Evolutionary conservation across 2,888 invertebrate species (phyloP), one percentile per base, ranked within the genome.

Genomic region (Lepeophtheirus nordmannii): DNA sequence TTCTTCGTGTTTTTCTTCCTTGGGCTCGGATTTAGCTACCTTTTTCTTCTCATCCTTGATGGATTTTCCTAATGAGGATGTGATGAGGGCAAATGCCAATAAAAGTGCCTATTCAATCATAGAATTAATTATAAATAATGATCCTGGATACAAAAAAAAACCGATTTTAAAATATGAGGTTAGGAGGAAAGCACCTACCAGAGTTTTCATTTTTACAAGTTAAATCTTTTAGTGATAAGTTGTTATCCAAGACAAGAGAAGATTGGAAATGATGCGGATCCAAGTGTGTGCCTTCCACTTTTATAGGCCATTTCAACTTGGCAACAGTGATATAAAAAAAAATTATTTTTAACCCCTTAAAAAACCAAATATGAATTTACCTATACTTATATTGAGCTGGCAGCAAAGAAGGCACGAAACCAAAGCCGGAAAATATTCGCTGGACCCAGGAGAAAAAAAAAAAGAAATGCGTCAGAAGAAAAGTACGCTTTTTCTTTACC

Each of bases 21-120:
- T 46, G 2, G 2, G 3, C 53, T 46, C 53, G 17, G 53, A 14
- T 46, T 46, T 17, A n/a, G 17, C 53, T n/a, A 14, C 17, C 53
- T 46, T 46, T 17, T 46, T 17, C 53, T 14, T 8, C 17, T 46
- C 53, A 46, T 46, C 53, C 53, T 46, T 46, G 53, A 46, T 46
- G 53, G 53, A 46, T 17, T 46, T 46, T 46, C 53, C 53, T 17
- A 46, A 46, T 46, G 53, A 14, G 53, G 53, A 46, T n/a, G 53
- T 46, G n/a, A 46, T 14, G 17, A 46, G 53, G 53, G n/a, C 53
- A 46, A 46, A n/a, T 3, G 53, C 53, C 53, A 46, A 17, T n/a
- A 46, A 3, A n/a, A 46, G 53, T 46, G 8, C 53, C 53, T 46
- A 46, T 46, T n/a, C 14, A 46, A 17, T n/a, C 17, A 14, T n/a